These are phyloP conservation scores for Pampus argenteus DNA, from an alignment of 2,797 vertebrate genomes.

Conservation along the genomic window DNA sequence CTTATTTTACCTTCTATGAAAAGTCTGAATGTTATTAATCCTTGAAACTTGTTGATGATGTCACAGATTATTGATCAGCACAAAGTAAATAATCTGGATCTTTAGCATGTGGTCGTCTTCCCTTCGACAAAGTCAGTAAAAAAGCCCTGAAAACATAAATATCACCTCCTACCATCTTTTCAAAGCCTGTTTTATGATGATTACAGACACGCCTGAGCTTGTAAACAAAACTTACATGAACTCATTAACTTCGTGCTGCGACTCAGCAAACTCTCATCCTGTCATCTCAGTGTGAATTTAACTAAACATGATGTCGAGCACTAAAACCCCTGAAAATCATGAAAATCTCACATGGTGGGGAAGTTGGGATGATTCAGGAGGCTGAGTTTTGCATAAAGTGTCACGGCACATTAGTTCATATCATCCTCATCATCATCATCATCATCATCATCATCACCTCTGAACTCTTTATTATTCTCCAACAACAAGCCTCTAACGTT, in stretches of 20 bases:
- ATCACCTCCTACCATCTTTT: background rate
- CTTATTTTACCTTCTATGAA: too few species aligned
- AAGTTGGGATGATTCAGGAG: background rate
- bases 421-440: background rate
- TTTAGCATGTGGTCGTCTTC: too few species aligned
- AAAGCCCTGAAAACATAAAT: background rate
- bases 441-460: background rate
- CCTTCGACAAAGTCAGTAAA: background rate
- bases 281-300: background rate
- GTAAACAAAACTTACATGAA: background rate
- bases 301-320: background rate
- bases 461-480: background rate
- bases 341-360: background rate
- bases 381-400: background rate
- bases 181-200: background rate
- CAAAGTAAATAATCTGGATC: too few species aligned
- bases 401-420: background rate
- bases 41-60: too few species aligned
- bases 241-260: too few species aligned
- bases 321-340: background rate
- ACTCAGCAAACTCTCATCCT: background rate
- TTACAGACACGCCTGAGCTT: background rate
- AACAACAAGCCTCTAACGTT: background rate
- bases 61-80: too few species aligned
- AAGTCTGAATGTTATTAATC: too few species aligned